Conservation (phyloP, 2,797 vertebrate genomes). For the Labeo calbasu region DNA sequence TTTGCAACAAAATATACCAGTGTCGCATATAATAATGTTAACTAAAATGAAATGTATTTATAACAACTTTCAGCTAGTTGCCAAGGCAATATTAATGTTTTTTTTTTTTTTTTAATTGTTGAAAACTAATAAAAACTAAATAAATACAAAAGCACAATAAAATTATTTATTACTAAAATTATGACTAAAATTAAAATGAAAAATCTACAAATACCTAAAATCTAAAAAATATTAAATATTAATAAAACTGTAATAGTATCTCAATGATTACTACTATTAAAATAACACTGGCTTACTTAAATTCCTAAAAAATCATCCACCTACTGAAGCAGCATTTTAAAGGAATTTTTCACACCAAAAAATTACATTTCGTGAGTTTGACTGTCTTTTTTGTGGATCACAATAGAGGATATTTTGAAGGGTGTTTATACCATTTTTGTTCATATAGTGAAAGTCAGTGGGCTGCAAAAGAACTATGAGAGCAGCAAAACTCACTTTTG, state of each 20-base stretch:
- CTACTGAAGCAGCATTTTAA: conserved; percentile 4
- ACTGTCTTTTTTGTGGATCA: background rate
- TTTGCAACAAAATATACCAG: too few relatives aligned
- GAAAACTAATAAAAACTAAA: background rate
- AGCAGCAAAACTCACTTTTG: background rate
- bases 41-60: background rate
- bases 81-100: background rate
- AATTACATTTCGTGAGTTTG: background rate
- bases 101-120: background rate
- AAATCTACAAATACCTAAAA: too few relatives aligned
- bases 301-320: background rate
- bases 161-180: too few relatives aligned
- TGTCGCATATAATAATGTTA: too few relatives aligned
- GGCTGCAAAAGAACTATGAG: background rate
- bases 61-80: background rate
- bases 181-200: too few relatives aligned
- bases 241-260: background rate
- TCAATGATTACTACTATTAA: background rate
- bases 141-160: background rate
- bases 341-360: background rate
- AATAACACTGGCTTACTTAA: background rate
- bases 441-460: background rate
- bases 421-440: background rate
- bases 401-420: background rate
- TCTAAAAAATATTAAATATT: background rate